phyloP scores from a whole-genome alignment of 2,797 vertebrate genomes.

The Anomalospiza imberbis region DNA sequence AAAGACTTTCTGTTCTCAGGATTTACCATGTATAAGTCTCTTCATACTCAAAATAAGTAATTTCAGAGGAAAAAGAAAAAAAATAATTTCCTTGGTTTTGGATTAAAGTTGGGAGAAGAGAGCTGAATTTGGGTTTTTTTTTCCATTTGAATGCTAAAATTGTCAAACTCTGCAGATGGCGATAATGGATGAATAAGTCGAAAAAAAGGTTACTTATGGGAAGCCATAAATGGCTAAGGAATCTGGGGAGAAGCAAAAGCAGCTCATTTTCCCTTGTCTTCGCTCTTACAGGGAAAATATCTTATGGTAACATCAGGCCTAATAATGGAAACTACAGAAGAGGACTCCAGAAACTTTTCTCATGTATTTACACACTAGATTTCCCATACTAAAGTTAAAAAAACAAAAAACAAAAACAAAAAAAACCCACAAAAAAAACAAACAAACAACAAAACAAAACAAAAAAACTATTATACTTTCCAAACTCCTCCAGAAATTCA shows the following conservation, averaged over 20 bases:
- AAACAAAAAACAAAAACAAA: no score
- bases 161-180: background rate
- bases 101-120: background rate
- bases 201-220: background rate
- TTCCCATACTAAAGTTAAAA: background rate
- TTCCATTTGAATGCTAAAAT: background rate
- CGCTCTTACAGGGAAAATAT: background rate
- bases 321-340: background rate
- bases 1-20: background rate
- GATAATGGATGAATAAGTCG: background rate
- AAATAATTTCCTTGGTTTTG: background rate
- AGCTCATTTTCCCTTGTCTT: background rate
- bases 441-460: no score
- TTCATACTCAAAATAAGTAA: background rate
- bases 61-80: background rate
- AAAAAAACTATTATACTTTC: background rate
- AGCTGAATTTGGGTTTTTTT: rapidly evolving
- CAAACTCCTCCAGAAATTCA: background rate
- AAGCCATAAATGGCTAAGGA: background rate
- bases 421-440: no score
- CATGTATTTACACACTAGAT: background rate
- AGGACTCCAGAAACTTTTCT: background rate
- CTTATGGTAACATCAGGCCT: background rate
- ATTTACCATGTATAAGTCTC: background rate
- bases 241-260: background rate